A percentile compares a stretch with the other conserved stretches of the same genome.
Conservation (phyloP, 2,888 invertebrate species). For the Harmothoe impar region DNA sequence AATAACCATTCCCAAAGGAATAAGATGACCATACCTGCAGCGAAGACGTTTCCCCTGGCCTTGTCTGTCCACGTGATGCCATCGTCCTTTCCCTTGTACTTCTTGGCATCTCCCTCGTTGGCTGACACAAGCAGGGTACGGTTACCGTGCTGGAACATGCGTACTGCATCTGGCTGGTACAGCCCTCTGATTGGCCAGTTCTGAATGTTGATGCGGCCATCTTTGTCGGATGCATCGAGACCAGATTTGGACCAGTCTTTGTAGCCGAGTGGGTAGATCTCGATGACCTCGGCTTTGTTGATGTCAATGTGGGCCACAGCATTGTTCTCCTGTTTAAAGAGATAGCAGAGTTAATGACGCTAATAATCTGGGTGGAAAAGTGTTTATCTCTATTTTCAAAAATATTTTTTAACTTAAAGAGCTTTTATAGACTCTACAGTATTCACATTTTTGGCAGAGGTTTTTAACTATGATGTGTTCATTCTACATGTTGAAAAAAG, state of each 20-base stretch:
- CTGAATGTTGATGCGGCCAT: conserved; percentile 72
- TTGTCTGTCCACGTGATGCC: conserved; percentile 62
- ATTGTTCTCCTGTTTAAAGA: conserved; percentile 74
- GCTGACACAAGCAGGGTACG: conserved; percentile 73
- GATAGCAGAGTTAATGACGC: too few relatives aligned
- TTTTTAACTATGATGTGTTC: too few relatives aligned
- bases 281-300: conserved; percentile 69
- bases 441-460: too few relatives aligned
- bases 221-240: conserved; percentile 75
- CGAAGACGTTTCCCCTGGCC: conserved; percentile 59
- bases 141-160: conserved; percentile 69
- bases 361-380: too few relatives aligned
- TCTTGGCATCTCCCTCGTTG: conserved; percentile 76
- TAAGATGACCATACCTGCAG: conserved; percentile 6
- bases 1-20: too few relatives aligned
- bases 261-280: conserved; percentile 74
- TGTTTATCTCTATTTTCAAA: too few relatives aligned
- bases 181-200: conserved; percentile 71
- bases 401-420: too few relatives aligned
- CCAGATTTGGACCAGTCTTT: conserved; percentile 73
- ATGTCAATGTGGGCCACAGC: conserved; percentile 76
- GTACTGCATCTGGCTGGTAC: conserved; percentile 74
- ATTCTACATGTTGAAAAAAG: too few relatives aligned
- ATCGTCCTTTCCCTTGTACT: conserved; percentile 68
- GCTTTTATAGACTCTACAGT: too few relatives aligned